These are phyloP conservation scores for Drosophila asahinai DNA, from an alignment of 1,140 invertebrate genomes.

Conservation along the genomic window DNA sequence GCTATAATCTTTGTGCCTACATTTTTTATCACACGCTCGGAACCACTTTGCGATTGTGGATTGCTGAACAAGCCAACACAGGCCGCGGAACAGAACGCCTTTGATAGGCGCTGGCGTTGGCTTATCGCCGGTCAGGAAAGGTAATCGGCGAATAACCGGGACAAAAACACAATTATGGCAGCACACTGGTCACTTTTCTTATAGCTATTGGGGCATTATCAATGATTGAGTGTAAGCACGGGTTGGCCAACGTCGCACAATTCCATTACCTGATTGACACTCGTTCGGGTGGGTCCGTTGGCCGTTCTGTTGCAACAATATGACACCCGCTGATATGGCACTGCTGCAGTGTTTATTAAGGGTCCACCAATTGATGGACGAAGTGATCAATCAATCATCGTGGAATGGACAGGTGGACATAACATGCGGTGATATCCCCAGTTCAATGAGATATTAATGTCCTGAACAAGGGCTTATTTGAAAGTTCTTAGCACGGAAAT, in stretches of 20 bases:
- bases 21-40: constrained; percentile 62
- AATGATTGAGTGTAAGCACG: constrained; percentile 76
- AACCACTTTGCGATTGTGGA: constrained; percentile 70
- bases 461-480: background rate
- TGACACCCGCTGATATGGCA: constrained; percentile 35
- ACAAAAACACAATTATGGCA: constrained; percentile 41
- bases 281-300: constrained; percentile 6
- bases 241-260: constrained; percentile 41
- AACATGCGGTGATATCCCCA: constrained; percentile 15
- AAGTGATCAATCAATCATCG: constrained; percentile 39
- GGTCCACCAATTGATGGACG: background rate
- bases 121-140: constrained; percentile 49
- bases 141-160: constrained; percentile 52
- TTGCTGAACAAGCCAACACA: constrained; percentile 52
- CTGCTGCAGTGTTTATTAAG: constrained; percentile 24
- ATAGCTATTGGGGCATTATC: constrained; percentile 45
- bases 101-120: constrained; percentile 37
- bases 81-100: constrained; percentile 20
- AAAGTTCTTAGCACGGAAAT: background rate
- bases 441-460: constrained; percentile 18
- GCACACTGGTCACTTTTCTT: constrained; percentile 40
- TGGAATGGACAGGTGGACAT: constrained; percentile 7
- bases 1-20: constrained; percentile 62
- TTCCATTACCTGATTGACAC: constrained; percentile 41
- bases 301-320: constrained; percentile 24